Base-by-base conservation (phyloP, 2,888 invertebrate species). In the Plemyria rubiginata region DNA sequence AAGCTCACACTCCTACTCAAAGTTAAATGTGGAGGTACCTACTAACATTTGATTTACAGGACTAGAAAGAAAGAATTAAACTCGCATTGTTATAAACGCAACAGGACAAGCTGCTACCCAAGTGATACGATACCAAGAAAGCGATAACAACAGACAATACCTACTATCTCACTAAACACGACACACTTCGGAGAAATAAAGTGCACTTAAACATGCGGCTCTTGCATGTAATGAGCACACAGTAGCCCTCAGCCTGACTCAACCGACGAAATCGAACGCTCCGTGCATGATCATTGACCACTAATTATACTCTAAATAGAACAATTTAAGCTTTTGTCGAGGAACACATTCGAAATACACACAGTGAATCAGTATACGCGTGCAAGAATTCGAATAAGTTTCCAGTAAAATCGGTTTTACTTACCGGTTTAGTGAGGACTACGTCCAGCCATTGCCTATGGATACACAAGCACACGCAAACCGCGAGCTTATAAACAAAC, bases 381-480 rank as follows among this genome's bases (percentile, higher is more conserved):
- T 55, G 68, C 70, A 59, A 54, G 51, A 64, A 73, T 81, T 81
- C 73, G 76, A 80, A 79, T 72, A 81, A 76, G 58, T 81, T 79
- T 81, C 82, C 84, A 84, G 83, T 85, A 85, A 82, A 79, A 79
- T 84, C 77, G 80, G 82, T 87, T 86, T 85, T 78, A 90, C 91
- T 89, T 90, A 90, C 90, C 90, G 88, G 90, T 91, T 91, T 87
- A 89, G 77, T 77, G 81, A 82, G 84, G 81, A 85, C 84, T 85
- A 83, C 79, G 85, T 80, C 81, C 86, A 83, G 85, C 82, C 87
- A 88, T n/a, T 90, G 78, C 84, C 82, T 79, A 60, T 75, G 71
- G 76, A 85, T 41, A 81, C 82, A 83, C 79, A 83, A 77, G 77
- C 81, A 84, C 81, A 81, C 71, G 76, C 77, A 70, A 74, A 74